phyloP scores from a whole-genome alignment of 2,888 invertebrate species.

The Clivina fossor region DNA sequence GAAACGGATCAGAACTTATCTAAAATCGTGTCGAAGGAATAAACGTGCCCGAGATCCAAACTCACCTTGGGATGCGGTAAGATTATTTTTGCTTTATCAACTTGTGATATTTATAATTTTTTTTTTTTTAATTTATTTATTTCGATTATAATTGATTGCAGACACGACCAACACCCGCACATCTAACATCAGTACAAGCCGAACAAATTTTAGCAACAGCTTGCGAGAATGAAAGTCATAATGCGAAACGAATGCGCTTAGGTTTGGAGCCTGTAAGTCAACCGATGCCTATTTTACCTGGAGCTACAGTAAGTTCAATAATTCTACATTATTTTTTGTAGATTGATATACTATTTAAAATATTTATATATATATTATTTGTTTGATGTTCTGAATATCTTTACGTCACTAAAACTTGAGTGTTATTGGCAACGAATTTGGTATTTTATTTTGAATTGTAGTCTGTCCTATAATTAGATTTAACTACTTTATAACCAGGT shows the following conservation, averaged over 20 bases:
- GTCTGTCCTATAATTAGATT: too few species aligned
- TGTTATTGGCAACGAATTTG: too few species aligned
- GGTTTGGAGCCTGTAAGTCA: slow-evolving; percentile 93
- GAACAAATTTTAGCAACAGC: slow-evolving; percentile 94
- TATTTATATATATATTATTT: too few species aligned
- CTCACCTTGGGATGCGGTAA: slow-evolving; percentile 85
- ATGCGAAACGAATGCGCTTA: slow-evolving; percentile 95
- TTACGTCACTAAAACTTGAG: too few species aligned
- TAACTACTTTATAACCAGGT: too few species aligned
- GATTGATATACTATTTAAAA: too few species aligned
- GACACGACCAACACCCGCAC: slow-evolving; percentile 93
- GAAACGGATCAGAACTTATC: slow-evolving; percentile 91
- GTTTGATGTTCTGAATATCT: too few species aligned
- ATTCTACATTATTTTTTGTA: too few species aligned
- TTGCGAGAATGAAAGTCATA: slow-evolving; percentile 96
- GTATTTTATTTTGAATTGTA: too few species aligned
- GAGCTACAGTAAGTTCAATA: slow-evolving; percentile 58
- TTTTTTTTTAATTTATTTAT: not conserved
- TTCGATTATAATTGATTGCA: slow-evolving; percentile 50
- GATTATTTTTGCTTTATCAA: slow-evolving; percentile 47
- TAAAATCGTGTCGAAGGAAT: slow-evolving; percentile 93
- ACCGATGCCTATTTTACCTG: slow-evolving; percentile 78
- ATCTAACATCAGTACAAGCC: slow-evolving; percentile 94
- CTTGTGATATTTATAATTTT: not conserved
- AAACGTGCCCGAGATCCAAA: slow-evolving; percentile 85